Percentiles rank a stretch among this genome's conserved stretches.
These are phyloP conservation scores for Brachynemurus nebulosus DNA, from an alignment of 2,888 invertebrate genomes.

Conservation along the genomic window DNA sequence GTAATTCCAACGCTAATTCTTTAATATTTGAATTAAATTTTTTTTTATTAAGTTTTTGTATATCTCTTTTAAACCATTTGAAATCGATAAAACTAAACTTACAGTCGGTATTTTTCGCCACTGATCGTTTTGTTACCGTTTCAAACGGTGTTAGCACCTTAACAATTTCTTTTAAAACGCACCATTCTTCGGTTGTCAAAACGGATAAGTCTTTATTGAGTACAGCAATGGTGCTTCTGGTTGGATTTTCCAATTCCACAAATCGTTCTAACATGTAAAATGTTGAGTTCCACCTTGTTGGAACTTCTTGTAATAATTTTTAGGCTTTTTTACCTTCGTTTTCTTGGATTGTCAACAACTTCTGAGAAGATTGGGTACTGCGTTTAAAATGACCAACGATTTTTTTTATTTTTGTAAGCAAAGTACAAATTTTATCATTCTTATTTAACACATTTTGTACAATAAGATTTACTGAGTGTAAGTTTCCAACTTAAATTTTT, in stretches of 20 bases:
- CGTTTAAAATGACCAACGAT: conserved; percentile 20
- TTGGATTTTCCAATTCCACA: conserved; percentile 15
- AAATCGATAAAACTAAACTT: too few species aligned
- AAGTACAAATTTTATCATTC: background rate
- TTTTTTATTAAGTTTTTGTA: too few species aligned
- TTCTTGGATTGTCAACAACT: conserved; percentile 17
- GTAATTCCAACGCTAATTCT: too few species aligned
- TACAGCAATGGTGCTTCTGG: conserved; percentile 17
- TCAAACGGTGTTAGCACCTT: conserved; percentile 1
- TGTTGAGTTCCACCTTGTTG: conserved; percentile 20
- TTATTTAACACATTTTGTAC: background rate
- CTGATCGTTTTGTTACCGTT: background rate
- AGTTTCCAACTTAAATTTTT: background rate
- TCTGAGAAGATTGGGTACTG: conserved; percentile 16
- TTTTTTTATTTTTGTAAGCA: background rate
- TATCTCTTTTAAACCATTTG: too few species aligned
- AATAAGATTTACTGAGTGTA: background rate
- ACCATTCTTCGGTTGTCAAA: background rate
- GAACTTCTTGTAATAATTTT: conserved; percentile 21
- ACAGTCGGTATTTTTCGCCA: background rate
- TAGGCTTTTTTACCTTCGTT: conserved; percentile 14
- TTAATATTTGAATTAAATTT: too few species aligned
- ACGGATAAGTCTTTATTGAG: conserved; percentile 10
- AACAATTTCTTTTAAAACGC: background rate
- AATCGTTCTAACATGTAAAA: too few species aligned